phyloP scores from a whole-genome alignment of 1,140 invertebrate species.

The Hylaeus volcanicus region DNA sequence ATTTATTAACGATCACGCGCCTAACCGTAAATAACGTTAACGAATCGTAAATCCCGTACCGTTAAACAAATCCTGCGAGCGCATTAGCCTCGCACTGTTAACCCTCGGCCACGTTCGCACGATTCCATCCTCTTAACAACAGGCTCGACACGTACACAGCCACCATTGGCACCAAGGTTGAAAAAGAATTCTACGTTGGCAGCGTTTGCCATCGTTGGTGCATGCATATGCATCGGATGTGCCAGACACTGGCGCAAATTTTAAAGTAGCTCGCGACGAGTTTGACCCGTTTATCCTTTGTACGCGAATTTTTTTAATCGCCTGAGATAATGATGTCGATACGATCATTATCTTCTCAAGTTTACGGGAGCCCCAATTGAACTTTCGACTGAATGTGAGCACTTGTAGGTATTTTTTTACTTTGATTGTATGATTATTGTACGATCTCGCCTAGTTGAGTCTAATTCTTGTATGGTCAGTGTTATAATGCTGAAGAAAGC shows the following conservation, averaged over 20 bases:
- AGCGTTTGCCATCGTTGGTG: conserved; percentile 34
- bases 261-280: conserved; percentile 18
- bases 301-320: not conserved
- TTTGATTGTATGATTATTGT: too few species aligned
- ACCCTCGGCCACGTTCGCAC: conserved; percentile 29
- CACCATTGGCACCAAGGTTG: conserved; percentile 48
- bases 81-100: conserved; percentile 29
- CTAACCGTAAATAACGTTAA: conserved; percentile 53
- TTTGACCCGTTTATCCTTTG: not conserved
- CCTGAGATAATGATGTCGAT: not conserved
- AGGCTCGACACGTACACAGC: conserved; percentile 52
- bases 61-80: conserved; percentile 38
- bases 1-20: conserved; percentile 41
- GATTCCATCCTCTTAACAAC: conserved; percentile 25
- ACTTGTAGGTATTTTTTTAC: too few species aligned
- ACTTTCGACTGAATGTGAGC: too few species aligned
- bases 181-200: conserved; percentile 39
- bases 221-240: conserved; percentile 56
- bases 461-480: too few species aligned
- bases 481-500: too few species aligned
- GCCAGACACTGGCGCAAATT: conserved; percentile 43
- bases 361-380: too few species aligned
- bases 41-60: conserved; percentile 49
- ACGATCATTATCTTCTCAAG: too few species aligned
- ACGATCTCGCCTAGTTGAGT: too few species aligned